Evolutionary conservation across 2,797 vertebrate species (phyloP), one percentile per base, ranked within the genome.

Genomic region (Alfaro cultratus): DNA sequence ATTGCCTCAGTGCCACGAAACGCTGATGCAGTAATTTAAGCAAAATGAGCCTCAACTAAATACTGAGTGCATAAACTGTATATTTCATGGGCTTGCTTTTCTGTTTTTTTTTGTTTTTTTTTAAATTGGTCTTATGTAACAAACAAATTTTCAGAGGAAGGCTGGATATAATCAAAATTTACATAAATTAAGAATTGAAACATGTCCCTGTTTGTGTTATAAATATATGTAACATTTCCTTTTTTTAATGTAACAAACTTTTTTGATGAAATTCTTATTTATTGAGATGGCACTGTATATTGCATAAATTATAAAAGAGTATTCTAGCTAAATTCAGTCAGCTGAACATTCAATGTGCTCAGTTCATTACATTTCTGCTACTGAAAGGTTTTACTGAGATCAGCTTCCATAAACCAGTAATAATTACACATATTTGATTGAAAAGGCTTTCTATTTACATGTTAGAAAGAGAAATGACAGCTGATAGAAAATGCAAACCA

Each of bases 401-500:
- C 46, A 79, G 53, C 77, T 70, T 83, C 73, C 26, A 76, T 34
- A 76, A 41, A 46, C 34, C 86, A 79, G 72, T 49, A 84, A 83
- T 78, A 45, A 41, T 11, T 13, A 41, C 76, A 74, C 29, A 84
- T 73, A 51, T 62, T 73, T 57, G 70, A 80, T 43, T 13, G 76
- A 83, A 73, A 62, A 80, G 23, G 41, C 36, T 78, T 77, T 70
- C 15, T 15, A 26, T 36, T 11, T 41, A 83, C 45, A 76, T 74
- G 29, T 47, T 72, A 1, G 70, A 43, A 1, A 45, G 60, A 75
- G 31, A 36, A 70, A 74, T 2, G 49, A 26, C 5, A 81, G 87
- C 77, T 83, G 76, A 84, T 74, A 80, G 34, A 72, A 79, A 83
- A 88, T 88, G 94, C 93, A 94, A 93, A 94, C 93, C 93, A 91